Evolutionary conservation across 1,140 invertebrate genomes (phyloP).

Genomic region (Drosophila varians): DNA sequence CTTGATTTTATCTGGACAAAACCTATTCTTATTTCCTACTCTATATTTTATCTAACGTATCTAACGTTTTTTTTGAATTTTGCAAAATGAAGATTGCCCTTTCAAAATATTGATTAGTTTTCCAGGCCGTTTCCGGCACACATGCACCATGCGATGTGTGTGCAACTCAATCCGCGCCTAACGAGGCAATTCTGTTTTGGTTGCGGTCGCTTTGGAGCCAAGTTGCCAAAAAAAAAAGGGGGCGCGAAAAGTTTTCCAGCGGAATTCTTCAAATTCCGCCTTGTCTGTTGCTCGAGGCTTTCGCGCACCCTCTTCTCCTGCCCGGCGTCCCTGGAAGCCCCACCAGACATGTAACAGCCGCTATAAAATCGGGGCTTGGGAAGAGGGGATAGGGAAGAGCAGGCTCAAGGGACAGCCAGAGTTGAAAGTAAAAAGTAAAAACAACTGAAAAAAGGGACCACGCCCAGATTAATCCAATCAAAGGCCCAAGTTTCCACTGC

Average conservation of each 20-base stretch:
- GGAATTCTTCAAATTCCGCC: constrained; percentile 25
- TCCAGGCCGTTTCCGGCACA: constrained; percentile 16
- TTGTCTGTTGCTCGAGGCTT: constrained; percentile 26
- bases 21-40: no score
- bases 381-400: not conserved
- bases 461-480: constrained; percentile 67
- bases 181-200: constrained; percentile 39
- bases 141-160: constrained; percentile 3
- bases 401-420: not conserved
- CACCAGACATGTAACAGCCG: constrained; percentile 25
- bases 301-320: not conserved
- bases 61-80: not conserved
- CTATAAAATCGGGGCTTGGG: not conserved
- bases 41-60: no score
- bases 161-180: constrained; percentile 29
- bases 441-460: constrained; percentile 19
- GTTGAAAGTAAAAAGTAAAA: not conserved
- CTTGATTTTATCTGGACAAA: not conserved
- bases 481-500: constrained; percentile 24
- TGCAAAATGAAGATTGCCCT: not conserved
- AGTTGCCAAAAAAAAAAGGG: constrained; percentile 6
- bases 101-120: constrained; percentile 28
- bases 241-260: constrained; percentile 10
- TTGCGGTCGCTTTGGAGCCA: constrained; percentile 39
- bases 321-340: not conserved